Conservation (phyloP, 2,113 vertebrate genomes). For the Seriola rivoliana region DNA sequence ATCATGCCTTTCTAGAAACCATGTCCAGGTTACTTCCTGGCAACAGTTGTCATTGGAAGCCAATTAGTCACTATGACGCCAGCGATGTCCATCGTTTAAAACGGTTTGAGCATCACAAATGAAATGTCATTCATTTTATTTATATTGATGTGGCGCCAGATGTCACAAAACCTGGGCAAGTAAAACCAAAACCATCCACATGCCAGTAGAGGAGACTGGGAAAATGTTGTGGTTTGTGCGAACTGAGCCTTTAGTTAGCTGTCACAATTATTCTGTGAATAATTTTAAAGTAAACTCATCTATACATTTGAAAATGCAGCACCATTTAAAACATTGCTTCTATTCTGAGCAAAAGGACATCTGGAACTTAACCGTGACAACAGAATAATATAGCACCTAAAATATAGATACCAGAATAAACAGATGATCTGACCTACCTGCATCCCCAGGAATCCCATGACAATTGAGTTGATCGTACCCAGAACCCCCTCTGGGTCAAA, state of each 20-base stretch:
- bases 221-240: no score
- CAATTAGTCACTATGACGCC: background rate
- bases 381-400: background rate
- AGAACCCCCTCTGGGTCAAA: constrained; percentile 88
- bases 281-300: background rate
- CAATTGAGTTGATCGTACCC: constrained; percentile 83
- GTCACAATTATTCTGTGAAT: background rate
- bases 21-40: background rate
- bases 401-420: background rate
- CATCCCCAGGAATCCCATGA: constrained; percentile 88
- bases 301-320: background rate
- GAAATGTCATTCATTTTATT: background rate
- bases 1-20: background rate
- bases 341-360: background rate
- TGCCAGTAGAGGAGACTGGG: no score
- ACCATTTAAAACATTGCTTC: background rate
- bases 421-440: constrained; percentile 80
- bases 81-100: background rate
- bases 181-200: background rate
- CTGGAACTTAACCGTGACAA: background rate
- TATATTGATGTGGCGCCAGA: background rate
- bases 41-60: no score
- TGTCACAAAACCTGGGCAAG: background rate
- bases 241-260: background rate
- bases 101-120: background rate